phyloP scores from a whole-genome alignment of 1,140 invertebrate genomes.

The Akabosia matsudoensis region DNA sequence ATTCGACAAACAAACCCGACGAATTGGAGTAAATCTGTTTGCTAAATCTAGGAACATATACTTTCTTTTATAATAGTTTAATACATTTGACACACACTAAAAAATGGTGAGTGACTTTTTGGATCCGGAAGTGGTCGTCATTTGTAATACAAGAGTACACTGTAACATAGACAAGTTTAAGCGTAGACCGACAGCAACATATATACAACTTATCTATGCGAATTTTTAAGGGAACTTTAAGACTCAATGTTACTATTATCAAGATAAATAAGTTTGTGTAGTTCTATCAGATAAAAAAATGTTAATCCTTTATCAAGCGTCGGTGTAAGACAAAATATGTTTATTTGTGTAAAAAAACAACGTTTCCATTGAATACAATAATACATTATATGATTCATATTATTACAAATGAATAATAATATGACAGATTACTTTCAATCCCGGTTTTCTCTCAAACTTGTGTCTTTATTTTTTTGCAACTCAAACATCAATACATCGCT shows the following conservation, averaged over 20 bases:
- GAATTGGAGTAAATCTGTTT: too few species aligned
- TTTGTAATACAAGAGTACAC: conserved; percentile 11
- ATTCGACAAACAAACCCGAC: too few species aligned
- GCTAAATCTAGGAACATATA: too few species aligned
- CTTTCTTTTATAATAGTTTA: too few species aligned
- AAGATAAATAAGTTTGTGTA: background rate
- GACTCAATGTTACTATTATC: conserved; percentile 18
- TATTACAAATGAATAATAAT: conserved; percentile 20
- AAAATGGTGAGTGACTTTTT: background rate
- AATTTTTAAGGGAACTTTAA: conserved; percentile 24
- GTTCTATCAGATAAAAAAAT: background rate
- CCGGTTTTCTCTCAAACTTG: background rate
- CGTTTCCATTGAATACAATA: conserved; percentile 20
- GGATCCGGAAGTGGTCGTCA: too few species aligned
- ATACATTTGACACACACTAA: too few species aligned
- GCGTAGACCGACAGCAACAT: too few species aligned
- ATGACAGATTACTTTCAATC: background rate
- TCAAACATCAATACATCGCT: too few species aligned
- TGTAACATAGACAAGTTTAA: too few species aligned
- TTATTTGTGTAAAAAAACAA: conserved; percentile 25
- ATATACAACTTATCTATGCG: too few species aligned
- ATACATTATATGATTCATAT: conserved; percentile 10
- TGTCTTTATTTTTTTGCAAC: too few species aligned
- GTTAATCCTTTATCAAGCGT: conserved; percentile 9
- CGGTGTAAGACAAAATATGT: conserved; percentile 21